Evolutionary conservation across 2,113 vertebrate genomes (phyloP), one percentile per base, ranked within the genome.

Genomic region (Fulica atra): DNA sequence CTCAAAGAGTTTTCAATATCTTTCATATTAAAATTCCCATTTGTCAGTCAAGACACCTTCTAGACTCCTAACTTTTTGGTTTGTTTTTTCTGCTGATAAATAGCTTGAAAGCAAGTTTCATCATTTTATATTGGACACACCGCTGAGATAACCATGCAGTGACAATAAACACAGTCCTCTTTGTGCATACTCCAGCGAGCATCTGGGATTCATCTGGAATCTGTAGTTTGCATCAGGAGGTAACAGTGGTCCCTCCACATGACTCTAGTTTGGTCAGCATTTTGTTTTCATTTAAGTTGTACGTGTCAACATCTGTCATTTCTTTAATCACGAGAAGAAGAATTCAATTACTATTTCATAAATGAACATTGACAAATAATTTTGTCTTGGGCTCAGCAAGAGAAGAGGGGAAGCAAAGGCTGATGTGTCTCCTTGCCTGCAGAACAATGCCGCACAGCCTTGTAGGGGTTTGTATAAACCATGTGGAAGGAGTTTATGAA

Each of bases 171-270:
- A 97, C 70, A 81, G 77, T 74, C 72, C 17, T 82, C 81, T 96
- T 94, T 97, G 90, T 97, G 85, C 92, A 72, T 79, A 63, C 46
- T 72, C 90, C 84, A 89, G 48, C 1, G 0, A 88, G 86, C 94
- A 97, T 97, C 95, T 97, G 96, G 96, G 94, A 95, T 97, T 97
- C 94, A 97, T 97, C 95, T 95, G 76, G 73, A 95, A 76, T 76
- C 88, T 90, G n/a, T 85, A 93, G 86, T 89, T 96, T 96, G 90
- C 78, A 96, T 96, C 53, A 93, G 86, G 88, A 96, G 81, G 81
- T 90, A 97, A 79, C 23, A 40, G 78, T 93, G 93, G 73, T 94
- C 64, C 84, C 92, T 96, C 86, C 81, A 79, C 79, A 90, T 61
- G 84, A 92, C 25, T 93, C 71, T 85, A 61, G 56, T 88, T 89